A percentile compares a stretch with the other conserved stretches of the same genome.
phyloP scores from a whole-genome alignment of 2,888 invertebrate genomes.

The Acanthosoma haemorrhoidale region DNA sequence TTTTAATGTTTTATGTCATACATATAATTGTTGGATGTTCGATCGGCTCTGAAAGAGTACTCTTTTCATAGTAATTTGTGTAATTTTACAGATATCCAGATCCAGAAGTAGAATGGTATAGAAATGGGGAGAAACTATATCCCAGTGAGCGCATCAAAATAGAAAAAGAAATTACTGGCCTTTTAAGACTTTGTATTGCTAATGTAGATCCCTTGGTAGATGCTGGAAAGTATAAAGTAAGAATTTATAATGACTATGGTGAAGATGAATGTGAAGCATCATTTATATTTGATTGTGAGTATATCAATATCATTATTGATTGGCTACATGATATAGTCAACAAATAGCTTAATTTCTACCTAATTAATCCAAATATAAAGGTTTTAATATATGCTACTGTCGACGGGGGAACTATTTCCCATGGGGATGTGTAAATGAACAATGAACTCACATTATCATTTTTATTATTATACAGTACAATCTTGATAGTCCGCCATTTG shows the following conservation, averaged over 20 bases:
- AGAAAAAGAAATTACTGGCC: conserved; percentile 75
- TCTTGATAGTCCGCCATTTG: no score
- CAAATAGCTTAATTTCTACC: not conserved
- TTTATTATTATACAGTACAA: no score
- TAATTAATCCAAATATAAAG: not conserved
- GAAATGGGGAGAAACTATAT: conserved; percentile 70
- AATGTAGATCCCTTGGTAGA: conserved; percentile 69
- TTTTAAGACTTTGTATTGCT: conserved; percentile 73
- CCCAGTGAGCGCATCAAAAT: conserved; percentile 76
- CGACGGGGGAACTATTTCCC: not conserved
- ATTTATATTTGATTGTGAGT: conserved; percentile 73
- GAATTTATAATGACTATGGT: conserved; percentile 78
- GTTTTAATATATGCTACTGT: not conserved
- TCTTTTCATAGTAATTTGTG: no score
- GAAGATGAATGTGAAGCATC: conserved; percentile 74
- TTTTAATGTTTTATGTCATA: no score
- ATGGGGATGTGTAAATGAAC: not conserved
- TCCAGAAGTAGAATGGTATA: conserved; percentile 82
- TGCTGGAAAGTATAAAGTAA: conserved; percentile 76
- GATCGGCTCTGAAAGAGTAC: no score
- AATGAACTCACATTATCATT: no score
- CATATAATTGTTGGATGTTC: no score
- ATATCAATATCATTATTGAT: not conserved
- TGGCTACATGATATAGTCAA: not conserved
- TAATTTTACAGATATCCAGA: conserved; percentile 63